Conservation (phyloP, 2,888 invertebrate genomes). For the Stramonita haemastoma region DNA sequence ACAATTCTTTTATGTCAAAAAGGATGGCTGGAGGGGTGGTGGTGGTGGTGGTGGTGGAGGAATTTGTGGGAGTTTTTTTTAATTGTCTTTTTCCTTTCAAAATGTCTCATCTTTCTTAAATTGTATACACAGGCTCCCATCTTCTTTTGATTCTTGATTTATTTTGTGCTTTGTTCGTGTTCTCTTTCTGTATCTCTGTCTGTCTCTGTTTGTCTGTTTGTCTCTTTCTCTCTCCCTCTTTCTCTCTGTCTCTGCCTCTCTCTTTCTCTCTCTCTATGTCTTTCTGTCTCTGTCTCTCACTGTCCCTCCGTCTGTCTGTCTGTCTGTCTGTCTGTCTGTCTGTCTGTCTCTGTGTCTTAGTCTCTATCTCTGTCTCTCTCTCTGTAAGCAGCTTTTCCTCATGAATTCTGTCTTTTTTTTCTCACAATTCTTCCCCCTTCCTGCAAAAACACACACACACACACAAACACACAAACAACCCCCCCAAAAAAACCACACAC, state of each 20-base stretch:
- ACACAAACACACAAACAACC: no score
- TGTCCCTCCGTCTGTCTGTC: no score
- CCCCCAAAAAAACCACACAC: no score
- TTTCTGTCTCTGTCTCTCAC: no score
- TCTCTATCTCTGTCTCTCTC: no score
- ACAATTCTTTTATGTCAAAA: not conserved
- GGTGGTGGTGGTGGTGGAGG: not conserved
- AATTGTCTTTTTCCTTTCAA: not conserved
- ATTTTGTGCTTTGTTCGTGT: not conserved
- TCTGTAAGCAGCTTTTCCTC: not conserved
- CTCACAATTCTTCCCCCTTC: not conserved
- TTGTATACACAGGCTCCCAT: not conserved
- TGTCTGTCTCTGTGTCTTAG: no score
- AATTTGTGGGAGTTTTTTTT: not conserved
- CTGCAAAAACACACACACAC: not conserved
- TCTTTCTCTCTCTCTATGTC: not conserved
- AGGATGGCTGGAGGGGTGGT: not conserved
- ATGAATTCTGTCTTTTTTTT: not conserved
- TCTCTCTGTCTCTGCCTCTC: not conserved
- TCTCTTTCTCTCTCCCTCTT: not conserved
- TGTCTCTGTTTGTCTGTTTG: not conserved
- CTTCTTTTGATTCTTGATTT: not conserved
- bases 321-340: no score
- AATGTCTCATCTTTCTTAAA: not conserved
- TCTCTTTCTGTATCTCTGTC: constrained; percentile 2